Evolutionary conservation across 2,113 vertebrate genomes (phyloP), one percentile per base, ranked within the genome.

Genomic region (Boulengeromyrus knoepffleri): DNA sequence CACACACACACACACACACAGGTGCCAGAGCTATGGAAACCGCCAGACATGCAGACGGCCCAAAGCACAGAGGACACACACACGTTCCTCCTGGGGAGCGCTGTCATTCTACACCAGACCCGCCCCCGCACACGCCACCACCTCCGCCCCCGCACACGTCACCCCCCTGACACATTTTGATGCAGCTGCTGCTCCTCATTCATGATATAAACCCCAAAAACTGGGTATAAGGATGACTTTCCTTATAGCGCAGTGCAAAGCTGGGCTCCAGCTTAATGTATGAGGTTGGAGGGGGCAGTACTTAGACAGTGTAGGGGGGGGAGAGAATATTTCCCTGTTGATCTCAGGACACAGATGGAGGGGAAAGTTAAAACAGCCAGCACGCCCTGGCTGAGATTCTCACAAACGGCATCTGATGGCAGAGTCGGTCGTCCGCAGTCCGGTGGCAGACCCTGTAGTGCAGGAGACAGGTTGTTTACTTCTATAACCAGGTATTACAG

Each of bases 31-130:
- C 42, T 90, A 53, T 87, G 74, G 36, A 50, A 53, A 74, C 45
- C 36, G 8, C 3, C 49, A 53, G 46, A 36, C 31, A 70, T 42
- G 70, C 27, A 50, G 49, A 89, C 12, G 17, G 31, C 70, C n/a
- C 46, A 21, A 52, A 80, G 6, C 70, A 39, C 53, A 39, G 15
- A 39, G 62, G 90, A 50, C 49, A 91, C 91, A 91, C 92, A 88
- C 91, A 91, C 47, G 42, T 88, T 46, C 84, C 91, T 91, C 88
- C 47, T 86, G 91, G 91, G 90, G 90, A 89, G 62, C 8, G 56
- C 88, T 58, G 66, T 90, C 87, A 90, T 90, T 90, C 80, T 74
- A 88, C 89, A 89, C 87, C 62, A 62, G 31, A 36, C 56, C 80
- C 47, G 0, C 47, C n/a, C 27, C 24, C 49, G 1, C 77, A 83